Base-by-base conservation (phyloP, 2,797 vertebrate species). In the Gallinago nigripennis region DNA sequence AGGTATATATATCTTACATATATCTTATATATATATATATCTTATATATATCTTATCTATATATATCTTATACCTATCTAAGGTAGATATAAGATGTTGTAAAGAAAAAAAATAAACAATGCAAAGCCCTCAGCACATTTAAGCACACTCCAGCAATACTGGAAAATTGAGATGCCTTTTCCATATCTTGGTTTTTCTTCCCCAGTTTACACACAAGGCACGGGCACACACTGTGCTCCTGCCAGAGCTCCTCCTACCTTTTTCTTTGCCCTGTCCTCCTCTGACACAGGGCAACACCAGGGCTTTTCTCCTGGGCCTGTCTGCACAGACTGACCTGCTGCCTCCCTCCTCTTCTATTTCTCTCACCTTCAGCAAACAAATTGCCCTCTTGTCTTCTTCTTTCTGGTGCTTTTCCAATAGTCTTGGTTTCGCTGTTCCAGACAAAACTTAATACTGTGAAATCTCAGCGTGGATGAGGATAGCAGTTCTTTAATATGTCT, bases 371-470 rank as follows among this genome's bases (percentile, higher is more conserved):
- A 65, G 65, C 41, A 75, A 66, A 37, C 10, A 25, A 68, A 68
- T 71, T 81, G 31, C 50, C n/a, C 51, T 86, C 53, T 70, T 16
- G 7, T 45, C 61, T 21, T 63, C 0, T 3, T 82, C 64, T 77
- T 75, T 53, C 65, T 61, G 28, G 25, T 90, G 63, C 60, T 95
- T 92, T 94, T 95, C 76, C 41, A 80, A 73, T 83, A 87, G 48
- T 60, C 71, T 88, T 56, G 35, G 53, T 91, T 94, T 94, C 0
- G 0, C 63, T 76, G 20, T 57, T 95, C 58, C 82, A 94, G 94
- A 91, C 89, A 89, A 27, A 37, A 80, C 65, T 93, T 89, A 78
- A 61, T 76, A 63, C 37, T 20, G 56, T 84, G 87, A 79, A 81
- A 79, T 84, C 82, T 81, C 48, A 31, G 65, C 63, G 51, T 48